Evolutionary conservation across 23 tunicate species (phyloP).

Genomic region (Oikopleura dioica): DNA sequence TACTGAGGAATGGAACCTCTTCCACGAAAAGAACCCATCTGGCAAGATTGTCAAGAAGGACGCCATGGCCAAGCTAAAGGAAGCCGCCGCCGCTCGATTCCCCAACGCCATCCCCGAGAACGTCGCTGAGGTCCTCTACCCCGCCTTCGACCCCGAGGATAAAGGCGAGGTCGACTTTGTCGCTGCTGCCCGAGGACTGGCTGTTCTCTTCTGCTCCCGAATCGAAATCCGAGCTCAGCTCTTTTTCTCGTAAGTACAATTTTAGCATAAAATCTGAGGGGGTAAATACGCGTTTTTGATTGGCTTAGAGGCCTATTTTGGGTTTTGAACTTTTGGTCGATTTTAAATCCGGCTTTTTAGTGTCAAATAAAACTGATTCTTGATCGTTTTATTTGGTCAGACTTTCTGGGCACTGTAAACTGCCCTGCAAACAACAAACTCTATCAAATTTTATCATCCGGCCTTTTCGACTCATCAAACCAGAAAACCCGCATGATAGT

Average conservation of each 20-base stretch:
- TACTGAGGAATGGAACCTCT: background rate
- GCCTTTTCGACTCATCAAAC: no score
- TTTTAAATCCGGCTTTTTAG: no score
- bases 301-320: no score
- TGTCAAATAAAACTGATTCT: no score
- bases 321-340: no score
- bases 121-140: background rate
- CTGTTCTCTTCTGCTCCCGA: background rate
- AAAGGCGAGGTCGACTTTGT: background rate
- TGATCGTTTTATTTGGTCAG: no score
- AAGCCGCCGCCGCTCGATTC: background rate
- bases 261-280: no score
- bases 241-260: background rate
- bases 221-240: background rate
- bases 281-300: no score
- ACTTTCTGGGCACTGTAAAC: no score
- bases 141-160: background rate
- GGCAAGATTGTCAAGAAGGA: background rate
- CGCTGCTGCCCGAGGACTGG: background rate
- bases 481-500: no score
- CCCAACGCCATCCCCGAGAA: background rate
- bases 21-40: background rate
- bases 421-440: no score
- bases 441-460: no score
- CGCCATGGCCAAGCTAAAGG: background rate